Conservation (phyloP, 2,113 vertebrate genomes). For the Heterochromis multidens region DNA sequence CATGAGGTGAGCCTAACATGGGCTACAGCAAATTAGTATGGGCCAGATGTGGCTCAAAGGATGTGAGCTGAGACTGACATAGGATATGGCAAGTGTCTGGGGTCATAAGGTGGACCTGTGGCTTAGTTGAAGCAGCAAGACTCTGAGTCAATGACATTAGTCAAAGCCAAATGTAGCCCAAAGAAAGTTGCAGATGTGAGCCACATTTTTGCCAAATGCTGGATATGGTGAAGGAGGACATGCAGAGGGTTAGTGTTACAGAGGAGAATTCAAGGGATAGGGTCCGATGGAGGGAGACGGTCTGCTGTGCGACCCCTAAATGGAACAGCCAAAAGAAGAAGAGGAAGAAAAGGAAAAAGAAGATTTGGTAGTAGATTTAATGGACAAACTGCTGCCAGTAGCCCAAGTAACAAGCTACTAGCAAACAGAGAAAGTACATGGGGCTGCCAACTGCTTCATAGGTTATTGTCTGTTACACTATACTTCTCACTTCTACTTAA, state of each 20-base stretch:
- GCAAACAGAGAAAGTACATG: neutral
- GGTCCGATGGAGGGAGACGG: too few species aligned
- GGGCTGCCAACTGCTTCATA: neutral
- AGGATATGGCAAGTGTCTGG: neutral
- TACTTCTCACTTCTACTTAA: neutral
- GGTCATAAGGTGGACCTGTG: neutral
- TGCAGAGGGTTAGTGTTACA: neutral
- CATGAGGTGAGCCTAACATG: neutral
- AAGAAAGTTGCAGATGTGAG: neutral
- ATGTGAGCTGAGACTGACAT: neutral
- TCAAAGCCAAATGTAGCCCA: neutral
- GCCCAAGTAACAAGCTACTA: neutral
- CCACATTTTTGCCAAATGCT: too few species aligned
- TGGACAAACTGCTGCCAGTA: neutral
- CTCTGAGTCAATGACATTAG: neutral
- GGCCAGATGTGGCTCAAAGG: neutral
- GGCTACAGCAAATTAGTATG: neutral
- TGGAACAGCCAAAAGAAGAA: too few species aligned
- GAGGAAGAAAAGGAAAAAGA: too few species aligned
- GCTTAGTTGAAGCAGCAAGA: neutral
- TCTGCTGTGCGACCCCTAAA: too few species aligned
- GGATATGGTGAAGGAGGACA: neutral
- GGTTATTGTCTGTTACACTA: neutral
- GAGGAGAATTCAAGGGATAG: neutral
- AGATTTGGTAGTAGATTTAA: neutral